phyloP scores from a whole-genome alignment of 2,113 vertebrate genomes.

The Laticauda colubrina region DNA sequence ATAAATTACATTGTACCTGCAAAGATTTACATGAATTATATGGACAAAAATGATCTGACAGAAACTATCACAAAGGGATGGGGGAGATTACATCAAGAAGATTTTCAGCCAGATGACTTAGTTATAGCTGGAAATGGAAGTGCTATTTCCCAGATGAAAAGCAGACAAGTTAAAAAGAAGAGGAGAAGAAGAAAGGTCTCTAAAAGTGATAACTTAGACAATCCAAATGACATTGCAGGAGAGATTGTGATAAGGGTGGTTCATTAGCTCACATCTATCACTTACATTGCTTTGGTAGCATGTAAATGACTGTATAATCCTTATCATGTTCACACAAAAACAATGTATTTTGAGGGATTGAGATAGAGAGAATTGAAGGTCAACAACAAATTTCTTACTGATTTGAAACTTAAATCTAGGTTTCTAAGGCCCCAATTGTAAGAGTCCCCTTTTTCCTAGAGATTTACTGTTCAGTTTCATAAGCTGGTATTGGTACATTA shows the following conservation, averaged over 20 bases:
- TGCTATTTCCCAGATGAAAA: neutral
- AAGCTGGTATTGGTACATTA: neutral
- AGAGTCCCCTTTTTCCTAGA: neutral
- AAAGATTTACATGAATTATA: conserved; percentile 14
- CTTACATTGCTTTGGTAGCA: conserved; percentile 16
- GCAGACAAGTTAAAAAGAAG: neutral
- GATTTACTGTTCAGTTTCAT: neutral
- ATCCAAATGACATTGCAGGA: neutral
- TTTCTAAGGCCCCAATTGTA: neutral
- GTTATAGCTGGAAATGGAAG: neutral
- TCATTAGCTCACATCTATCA: conserved; percentile 26
- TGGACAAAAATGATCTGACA: neutral
- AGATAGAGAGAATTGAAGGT: conserved; percentile 24
- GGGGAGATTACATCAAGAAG: neutral
- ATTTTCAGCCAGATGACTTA: conserved; percentile 17
- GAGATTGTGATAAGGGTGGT: conserved; percentile 22
- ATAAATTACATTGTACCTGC: conserved; percentile 7
- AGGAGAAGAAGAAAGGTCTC: neutral
- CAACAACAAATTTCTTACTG: neutral
- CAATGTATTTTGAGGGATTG: conserved; percentile 15
- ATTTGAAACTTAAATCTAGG: neutral
- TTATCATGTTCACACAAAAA: conserved; percentile 27
- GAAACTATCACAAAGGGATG: conserved; percentile 22
- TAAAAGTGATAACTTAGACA: conserved; percentile 19
- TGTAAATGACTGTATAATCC: conserved; percentile 30